Evolutionary conservation across 1,140 invertebrate species (phyloP), one percentile per base, ranked within the genome.

Genomic region (Drosophila ohnishii): DNA sequence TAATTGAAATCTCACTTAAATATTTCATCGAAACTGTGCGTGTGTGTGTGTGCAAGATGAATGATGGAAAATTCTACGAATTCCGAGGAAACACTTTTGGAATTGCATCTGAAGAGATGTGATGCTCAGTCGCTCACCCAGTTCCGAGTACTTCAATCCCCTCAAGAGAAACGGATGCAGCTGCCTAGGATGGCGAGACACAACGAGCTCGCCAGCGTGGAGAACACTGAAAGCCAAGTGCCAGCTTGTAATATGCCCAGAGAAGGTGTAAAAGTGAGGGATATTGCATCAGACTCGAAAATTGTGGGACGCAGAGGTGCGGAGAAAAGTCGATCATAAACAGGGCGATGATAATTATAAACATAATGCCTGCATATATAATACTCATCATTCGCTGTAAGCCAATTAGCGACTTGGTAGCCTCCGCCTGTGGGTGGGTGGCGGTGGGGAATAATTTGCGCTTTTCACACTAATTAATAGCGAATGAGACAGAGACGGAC

Each of bases 381-480:
- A 73, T 86, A 79, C 86, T 86, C 79, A 59, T 72, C 78, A 74
- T 73, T 82, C 78, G 75, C 76, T 87, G 78, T 87, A 87, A 86
- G 79, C 83, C 83, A 86, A 86, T 86, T 86, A 86, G 66, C 39
- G 53, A 70, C 34, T 47, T 37, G 47, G 67, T 70, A 71, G 56
- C 65, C 42, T 42, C 16, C 44, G 34, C 42, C 65, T 1, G 56
- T 7, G 14, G 60, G 30, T 35, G 61, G 71, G 30, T 35, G 61
- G 71, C 30, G 32, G 51, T 10, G 44, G 64, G 59, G 57, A 67
- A 83, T 87, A 87, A 86, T 87, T 87, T 86, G 79, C 72, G 84
- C 83, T 86, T 86, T 86, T 86, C 83, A 87, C 83, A 86, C 83
- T 86, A 86, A 86, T 86, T 86, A 86, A 86, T 83, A 79, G 75